These are phyloP conservation scores for Yponomeuta evonymella DNA, from an alignment of 2,888 invertebrate species.

Conservation along the genomic window DNA sequence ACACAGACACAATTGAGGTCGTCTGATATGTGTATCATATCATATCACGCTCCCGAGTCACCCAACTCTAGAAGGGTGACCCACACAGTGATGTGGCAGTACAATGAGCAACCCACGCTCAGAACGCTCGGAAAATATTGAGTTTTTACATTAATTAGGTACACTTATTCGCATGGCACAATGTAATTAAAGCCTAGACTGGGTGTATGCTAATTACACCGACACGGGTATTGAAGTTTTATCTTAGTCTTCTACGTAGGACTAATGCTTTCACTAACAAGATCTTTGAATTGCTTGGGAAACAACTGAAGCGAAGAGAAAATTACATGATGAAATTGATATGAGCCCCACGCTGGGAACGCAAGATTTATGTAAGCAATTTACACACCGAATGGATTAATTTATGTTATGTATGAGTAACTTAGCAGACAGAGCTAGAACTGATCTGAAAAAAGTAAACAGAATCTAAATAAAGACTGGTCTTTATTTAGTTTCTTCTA, in stretches of 20 bases:
- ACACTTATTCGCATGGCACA: constrained; percentile 1
- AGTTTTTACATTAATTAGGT: not conserved
- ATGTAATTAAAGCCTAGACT: constrained; percentile 1
- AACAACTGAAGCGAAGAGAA: not conserved
- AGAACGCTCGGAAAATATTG: constrained; percentile 1
- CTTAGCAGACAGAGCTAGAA: not conserved
- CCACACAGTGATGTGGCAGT: not conserved
- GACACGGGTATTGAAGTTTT: not conserved
- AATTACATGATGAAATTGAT: not conserved
- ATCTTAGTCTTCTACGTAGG: not conserved
- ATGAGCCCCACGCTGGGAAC: no score
- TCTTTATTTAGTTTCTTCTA: constrained; percentile 17
- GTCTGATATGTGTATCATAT: no score
- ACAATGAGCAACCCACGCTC: not conserved
- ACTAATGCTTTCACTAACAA: not conserved
- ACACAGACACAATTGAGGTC: no score
- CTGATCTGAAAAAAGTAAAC: constrained; percentile 19
- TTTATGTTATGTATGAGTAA: no score
- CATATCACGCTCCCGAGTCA: no score
- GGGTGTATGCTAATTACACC: not conserved
- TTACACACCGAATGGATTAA: not conserved
- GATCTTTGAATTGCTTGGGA: not conserved
- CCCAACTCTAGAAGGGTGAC: not conserved
- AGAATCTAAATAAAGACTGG: constrained; percentile 31
- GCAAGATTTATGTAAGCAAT: not conserved